phyloP scores from a whole-genome alignment of 2,888 invertebrate species.

The Capitulum mitella region DNA sequence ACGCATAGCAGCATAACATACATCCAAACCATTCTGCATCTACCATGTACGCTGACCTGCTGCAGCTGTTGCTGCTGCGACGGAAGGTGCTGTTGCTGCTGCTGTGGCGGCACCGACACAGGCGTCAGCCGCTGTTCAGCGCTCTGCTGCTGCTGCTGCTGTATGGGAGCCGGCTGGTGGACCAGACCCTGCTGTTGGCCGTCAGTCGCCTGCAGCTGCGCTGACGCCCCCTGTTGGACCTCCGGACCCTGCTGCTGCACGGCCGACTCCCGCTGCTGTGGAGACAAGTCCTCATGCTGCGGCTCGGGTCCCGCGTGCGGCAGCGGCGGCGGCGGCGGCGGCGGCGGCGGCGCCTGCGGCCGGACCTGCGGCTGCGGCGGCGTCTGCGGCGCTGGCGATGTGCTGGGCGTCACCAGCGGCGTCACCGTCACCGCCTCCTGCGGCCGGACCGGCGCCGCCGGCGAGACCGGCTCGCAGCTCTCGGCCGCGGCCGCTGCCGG shows the following conservation, averaged over 20 bases:
- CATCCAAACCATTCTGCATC: no score
- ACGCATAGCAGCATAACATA: no score
- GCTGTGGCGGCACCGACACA: background rate
- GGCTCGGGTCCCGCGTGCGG: no score
- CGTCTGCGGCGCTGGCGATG: background rate
- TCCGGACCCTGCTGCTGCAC: background rate
- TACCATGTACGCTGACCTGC: background rate
- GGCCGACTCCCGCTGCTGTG: background rate
- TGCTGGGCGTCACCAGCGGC: slow-evolving; percentile 2
- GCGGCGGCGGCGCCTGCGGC: background rate
- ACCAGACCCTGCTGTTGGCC: background rate
- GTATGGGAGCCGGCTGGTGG: background rate
- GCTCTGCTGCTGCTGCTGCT: background rate
- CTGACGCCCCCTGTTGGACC: background rate
- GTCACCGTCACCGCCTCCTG: slow-evolving; percentile 2
- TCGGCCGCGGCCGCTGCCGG: background rate
- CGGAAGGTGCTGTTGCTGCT: background rate
- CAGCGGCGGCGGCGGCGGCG: background rate
- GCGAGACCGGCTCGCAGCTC: background rate
- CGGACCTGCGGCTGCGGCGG: background rate
- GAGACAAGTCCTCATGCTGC: no score
- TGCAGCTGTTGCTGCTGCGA: background rate
- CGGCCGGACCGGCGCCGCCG: background rate
- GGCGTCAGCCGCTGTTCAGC: background rate
- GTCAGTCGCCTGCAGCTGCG: background rate